These are phyloP conservation scores for Cygnus olor DNA, from an alignment of 2,797 vertebrate genomes.

Conservation along the genomic window DNA sequence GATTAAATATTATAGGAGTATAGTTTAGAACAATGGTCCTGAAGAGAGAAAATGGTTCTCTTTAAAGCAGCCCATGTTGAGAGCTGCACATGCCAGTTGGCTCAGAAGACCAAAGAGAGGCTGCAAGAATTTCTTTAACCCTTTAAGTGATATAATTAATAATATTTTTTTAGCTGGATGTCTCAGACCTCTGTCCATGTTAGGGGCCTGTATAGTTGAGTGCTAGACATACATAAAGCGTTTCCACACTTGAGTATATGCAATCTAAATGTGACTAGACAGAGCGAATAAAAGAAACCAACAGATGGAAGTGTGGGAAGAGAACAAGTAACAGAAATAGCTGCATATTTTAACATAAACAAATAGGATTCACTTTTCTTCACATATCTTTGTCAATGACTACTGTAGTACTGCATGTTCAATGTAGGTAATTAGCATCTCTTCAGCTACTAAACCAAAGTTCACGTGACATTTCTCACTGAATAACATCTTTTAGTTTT, in stretches of 20 bases:
- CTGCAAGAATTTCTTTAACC: not conserved
- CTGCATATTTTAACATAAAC: not conserved
- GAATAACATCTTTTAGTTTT: not conserved
- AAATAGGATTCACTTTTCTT: not conserved
- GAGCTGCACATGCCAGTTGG: not conserved
- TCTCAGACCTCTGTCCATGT: not conserved
- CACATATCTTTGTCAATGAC: not conserved
- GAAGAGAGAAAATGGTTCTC: not conserved
- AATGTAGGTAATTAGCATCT: not conserved
- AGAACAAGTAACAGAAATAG: not conserved
- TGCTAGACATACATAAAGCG: not conserved
- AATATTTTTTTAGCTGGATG: not conserved
- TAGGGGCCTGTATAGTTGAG: rapidly evolving
- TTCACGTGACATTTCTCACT: not conserved
- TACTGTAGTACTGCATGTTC: not conserved
- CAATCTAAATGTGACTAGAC: not conserved
- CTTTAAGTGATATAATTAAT: not conserved
- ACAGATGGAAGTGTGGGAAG: not conserved
- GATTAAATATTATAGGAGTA: not conserved
- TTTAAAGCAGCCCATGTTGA: not conserved
- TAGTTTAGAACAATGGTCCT: not conserved
- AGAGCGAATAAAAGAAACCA: not conserved
- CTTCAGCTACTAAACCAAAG: not conserved
- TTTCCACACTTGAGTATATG: not conserved
- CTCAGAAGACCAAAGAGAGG: not conserved